Conservation (phyloP, 2,113 vertebrate genomes). For the Heteronetta atricapilla region DNA sequence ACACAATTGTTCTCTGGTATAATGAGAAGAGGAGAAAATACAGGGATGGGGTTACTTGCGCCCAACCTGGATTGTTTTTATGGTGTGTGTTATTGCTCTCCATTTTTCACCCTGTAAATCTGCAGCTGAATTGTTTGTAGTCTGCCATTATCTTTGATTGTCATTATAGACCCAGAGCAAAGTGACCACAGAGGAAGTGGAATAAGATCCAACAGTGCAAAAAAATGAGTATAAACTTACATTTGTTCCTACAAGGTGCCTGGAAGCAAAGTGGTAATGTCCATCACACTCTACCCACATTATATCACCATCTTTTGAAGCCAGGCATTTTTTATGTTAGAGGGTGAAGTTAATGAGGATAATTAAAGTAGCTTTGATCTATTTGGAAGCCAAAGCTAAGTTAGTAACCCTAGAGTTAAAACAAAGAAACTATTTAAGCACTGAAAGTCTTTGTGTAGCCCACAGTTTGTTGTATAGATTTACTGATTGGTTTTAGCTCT, state of each 20-base stretch:
- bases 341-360: neutral
- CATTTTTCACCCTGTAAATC: neutral
- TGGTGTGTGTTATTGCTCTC: neutral
- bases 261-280: constrained; percentile 19
- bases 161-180: neutral
- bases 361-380: constrained; percentile 3
- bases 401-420: neutral
- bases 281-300: neutral
- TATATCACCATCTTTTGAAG: neutral
- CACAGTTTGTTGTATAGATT: neutral
- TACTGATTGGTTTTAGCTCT: neutral
- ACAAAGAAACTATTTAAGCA: neutral
- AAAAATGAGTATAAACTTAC: neutral
- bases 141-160: neutral
- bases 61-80: neutral
- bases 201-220: neutral
- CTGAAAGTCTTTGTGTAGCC: neutral
- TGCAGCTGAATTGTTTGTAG: neutral
- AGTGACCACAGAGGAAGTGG: constrained; percentile 48
- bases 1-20: neutral
- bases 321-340: neutral
- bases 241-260: constrained; percentile 2
- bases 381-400: neutral
- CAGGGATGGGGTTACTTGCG: neutral
- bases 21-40: neutral